Evolutionary conservation across 2,113 vertebrate species (phyloP), one percentile per base, ranked within the genome.

Genomic region (Ancistrus triradiatus): DNA sequence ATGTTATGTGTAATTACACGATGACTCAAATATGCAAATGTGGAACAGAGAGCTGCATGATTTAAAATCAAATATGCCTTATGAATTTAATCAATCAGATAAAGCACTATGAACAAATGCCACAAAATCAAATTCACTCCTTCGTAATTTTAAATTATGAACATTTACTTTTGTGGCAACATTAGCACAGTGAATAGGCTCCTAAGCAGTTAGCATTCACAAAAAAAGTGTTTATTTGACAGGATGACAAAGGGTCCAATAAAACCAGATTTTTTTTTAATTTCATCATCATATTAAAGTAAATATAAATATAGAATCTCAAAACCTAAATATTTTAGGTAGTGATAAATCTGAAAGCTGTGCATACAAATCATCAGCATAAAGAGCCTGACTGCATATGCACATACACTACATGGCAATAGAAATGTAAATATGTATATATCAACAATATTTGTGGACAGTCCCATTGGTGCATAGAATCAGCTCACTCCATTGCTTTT

Each of bases 1-100:
- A 55, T 51, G 60, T 60, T 49, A 63, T 22, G 17, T 67, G 17
- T 67, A 68, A 72, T 68, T 72, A 47, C 31, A 40, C 7, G 33
- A 63, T 44, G 59, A 49, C 42, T 59, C 10, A 33, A 43, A 59
- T 57, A 64, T 43, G 59, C 60, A 48, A 51, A 68, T 59, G 22
- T 18, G 19, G 4, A 59, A 19, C 2, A 13, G 44, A 46, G 37
- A 18, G 46, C 21, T 57, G 18, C 22, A 2, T 42, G 49, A 0
- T n/a, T 21, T n/a, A 13, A 13, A 58, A 73, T 68, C 31, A 47
- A 59, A 73, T 46, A 7, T 31, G 59, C 6, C 14, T 52, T 67
- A 51, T 44, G 53, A 68, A 64, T 64, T 59, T 15, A 15, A 37
- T 59, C 53, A 55, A 37, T 68, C 53, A 63, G 19, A 56, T 37